Conservation (phyloP, 2,113 vertebrate genomes). For the Mormyrus lacerda region DNA sequence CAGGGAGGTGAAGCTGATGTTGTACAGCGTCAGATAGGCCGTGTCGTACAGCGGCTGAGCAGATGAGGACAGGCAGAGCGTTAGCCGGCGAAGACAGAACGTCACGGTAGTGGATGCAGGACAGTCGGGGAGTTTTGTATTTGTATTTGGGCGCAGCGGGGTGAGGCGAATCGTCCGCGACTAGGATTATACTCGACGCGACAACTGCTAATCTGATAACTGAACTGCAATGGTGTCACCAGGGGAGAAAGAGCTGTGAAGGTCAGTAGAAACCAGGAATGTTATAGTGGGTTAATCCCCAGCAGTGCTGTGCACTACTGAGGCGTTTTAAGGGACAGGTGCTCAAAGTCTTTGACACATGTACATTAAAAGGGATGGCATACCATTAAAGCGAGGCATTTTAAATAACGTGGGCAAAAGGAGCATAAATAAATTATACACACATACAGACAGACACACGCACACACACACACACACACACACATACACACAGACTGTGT, state of each 20-base stretch:
- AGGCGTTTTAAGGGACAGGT: neutral
- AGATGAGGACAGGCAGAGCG: constrained; percentile 1
- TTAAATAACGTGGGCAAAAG: neutral
- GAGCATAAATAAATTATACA: neutral
- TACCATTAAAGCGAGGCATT: neutral
- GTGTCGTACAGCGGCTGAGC: constrained; percentile 90
- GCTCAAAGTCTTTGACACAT: neutral
- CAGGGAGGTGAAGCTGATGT: constrained; percentile 98
- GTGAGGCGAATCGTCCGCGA: neutral
- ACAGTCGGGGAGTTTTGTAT: neutral
- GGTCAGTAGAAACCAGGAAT: neutral
- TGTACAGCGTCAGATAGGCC: constrained; percentile 96
- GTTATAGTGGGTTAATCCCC: neutral
- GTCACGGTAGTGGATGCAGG: neutral
- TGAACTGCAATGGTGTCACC: neutral
- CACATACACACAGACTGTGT: neutral
- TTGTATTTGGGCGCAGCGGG: neutral
- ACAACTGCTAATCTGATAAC: neutral
- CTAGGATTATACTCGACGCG: neutral
- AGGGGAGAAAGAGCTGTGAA: neutral
- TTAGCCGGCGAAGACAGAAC: neutral
- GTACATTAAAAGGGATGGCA: neutral
- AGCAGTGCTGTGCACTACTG: neutral
- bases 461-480: too few relatives aligned
- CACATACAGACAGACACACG: too few relatives aligned